Conservation (phyloP, 2,888 invertebrate genomes). For the Aporophyla nigra region DNA sequence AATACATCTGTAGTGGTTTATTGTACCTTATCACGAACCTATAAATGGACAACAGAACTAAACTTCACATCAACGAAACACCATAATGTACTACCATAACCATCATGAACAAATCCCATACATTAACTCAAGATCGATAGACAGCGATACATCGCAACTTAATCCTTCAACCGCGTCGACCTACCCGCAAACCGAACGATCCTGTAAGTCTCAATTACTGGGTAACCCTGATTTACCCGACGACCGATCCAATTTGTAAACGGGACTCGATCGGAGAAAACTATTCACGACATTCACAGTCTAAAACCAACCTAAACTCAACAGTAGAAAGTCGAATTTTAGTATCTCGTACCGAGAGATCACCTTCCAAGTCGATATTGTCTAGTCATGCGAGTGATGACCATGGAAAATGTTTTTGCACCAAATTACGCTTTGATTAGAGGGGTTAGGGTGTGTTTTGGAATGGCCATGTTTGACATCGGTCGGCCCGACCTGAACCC, state of each 20-base stretch:
- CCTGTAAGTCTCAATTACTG: conserved; percentile 91
- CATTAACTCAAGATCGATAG: conserved; percentile 83
- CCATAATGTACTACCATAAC: conserved; percentile 58
- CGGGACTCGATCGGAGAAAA: conserved; percentile 87
- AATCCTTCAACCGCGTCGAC: conserved; percentile 87
- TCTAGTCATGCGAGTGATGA: conserved; percentile 90
- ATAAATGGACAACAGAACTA: conserved; percentile 18
- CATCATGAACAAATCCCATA: conserved; percentile 68
- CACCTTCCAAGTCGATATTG: conserved; percentile 89
- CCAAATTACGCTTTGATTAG: conserved; percentile 71
- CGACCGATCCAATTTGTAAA: conserved; percentile 90
- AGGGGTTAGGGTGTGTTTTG: conserved; percentile 70
- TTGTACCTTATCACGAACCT: not conserved
- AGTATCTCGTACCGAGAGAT: conserved; percentile 59
- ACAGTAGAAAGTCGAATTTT: conserved; percentile 46
- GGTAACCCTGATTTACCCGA: conserved; percentile 89
- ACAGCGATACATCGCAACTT: conserved; percentile 81
- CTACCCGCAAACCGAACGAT: conserved; percentile 85
- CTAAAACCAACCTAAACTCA: conserved; percentile 65
- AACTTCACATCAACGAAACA: conserved; percentile 27
- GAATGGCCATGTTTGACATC: conserved; percentile 60
- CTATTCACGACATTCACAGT: conserved; percentile 70
- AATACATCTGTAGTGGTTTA: not conserved
- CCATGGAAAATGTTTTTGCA: conserved; percentile 75
- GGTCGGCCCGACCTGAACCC: conserved; percentile 80